Evolutionary conservation across 2,797 vertebrate genomes (phyloP), one percentile per base, ranked within the genome.

Genomic region (Malurus leucopterus): DNA sequence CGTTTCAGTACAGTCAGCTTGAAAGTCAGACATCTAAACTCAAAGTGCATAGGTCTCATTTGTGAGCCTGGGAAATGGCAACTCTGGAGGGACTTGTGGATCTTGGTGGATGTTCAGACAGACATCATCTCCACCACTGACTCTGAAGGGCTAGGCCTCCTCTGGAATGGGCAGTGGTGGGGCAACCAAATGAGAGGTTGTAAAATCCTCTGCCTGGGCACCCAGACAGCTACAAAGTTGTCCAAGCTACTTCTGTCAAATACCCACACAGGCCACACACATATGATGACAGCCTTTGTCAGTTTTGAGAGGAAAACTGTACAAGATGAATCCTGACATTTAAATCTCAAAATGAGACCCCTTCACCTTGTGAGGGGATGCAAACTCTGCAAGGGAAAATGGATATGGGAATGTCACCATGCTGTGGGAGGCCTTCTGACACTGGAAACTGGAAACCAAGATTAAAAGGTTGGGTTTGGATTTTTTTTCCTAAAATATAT

Each of bases 391-490:
- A 72, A 78, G 38, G 12, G 43, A 49, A 91, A 58, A 64, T 0
- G 2, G 74, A 74, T 77, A 68, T 0, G 0, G 63, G 67, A 86
- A 91, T 9, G 9, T 72, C 69, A 86, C 68, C 27, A 8, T 89
- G 74, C 84, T 84, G 83, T 91, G 92, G 90, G 93, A 93, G 86
- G 89, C 78, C 89, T 46, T 93, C 74, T 84, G 49, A 84, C 85
- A 82, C 64, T 93, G 85, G 80, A 79, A 92, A 92, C 61, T 71
- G 77, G 54, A 95, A 95, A 94, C 94, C 89, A 92, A 93, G 93
- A 95, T 94, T 95, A 95, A 88, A 94, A 93, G 83, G 77, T 88
- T 93, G 54, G 95, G 71, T 91, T 94, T 84, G 68, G 32, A 7
- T 47, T 69, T 59, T 82, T 88, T 85, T 92, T 79, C 79, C 80